A percentile compares a stretch with the other conserved stretches of the same genome.
Conservation (phyloP, 2,797 vertebrate genomes). For the Cheracebus regulus region DNA sequence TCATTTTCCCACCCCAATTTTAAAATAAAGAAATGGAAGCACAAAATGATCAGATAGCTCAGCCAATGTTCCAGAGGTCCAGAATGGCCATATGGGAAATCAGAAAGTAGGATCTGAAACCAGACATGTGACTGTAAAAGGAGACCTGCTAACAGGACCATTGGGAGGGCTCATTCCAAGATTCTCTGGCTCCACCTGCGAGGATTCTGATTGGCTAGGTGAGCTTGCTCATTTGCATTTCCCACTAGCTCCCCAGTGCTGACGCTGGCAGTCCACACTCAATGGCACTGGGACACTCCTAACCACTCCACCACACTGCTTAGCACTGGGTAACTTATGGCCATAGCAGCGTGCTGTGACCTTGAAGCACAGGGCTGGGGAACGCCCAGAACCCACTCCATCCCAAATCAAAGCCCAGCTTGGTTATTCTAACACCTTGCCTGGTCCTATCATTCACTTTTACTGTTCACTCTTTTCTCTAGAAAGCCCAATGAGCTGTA, state of each 20-base stretch:
- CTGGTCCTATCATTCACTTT: slow-evolving; percentile 58
- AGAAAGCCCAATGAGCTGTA: slow-evolving; percentile 68
- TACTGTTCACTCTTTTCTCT: slow-evolving; percentile 68
- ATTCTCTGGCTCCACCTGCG: accelerated
- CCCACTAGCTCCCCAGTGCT: background rate
- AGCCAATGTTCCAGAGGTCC: background rate
- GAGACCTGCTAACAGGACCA: background rate
- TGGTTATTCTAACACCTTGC: slow-evolving; percentile 21
- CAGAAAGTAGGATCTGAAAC: background rate
- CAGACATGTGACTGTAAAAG: background rate
- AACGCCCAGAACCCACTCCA: background rate
- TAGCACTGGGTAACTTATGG: background rate
- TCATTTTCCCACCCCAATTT: background rate
- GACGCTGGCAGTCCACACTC: too few relatives aligned
- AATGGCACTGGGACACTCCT: background rate
- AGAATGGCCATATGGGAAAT: background rate
- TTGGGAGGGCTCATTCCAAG: background rate
- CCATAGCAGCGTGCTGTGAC: background rate
- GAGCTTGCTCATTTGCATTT: background rate
- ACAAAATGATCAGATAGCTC: background rate
- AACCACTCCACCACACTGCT: too few relatives aligned
- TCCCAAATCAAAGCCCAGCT: background rate
- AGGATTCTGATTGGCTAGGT: background rate
- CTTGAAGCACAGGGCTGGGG: background rate
- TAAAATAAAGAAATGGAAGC: background rate